Conservation (phyloP, 2,113 vertebrate species). For the Platichthys flesus region DNA sequence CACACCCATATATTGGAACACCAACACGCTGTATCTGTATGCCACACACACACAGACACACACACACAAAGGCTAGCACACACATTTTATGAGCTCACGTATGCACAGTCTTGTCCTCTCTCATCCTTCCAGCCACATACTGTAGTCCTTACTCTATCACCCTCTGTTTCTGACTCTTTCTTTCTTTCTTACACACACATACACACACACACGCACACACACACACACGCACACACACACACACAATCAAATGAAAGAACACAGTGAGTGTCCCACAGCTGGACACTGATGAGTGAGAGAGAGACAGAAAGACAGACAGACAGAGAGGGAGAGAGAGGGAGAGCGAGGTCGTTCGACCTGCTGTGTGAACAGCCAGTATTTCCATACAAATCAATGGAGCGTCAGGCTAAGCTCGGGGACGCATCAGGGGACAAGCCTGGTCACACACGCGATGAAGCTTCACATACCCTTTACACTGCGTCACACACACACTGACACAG, state of each 20-base stretch:
- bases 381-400: constrained; percentile 81
- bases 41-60: neutral
- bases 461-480: constrained; percentile 51
- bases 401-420: constrained; percentile 66
- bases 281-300: constrained; percentile 67
- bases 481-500: constrained; percentile 11
- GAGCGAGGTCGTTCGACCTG: constrained; percentile 51
- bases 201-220: constrained; percentile 25
- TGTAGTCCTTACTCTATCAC: constrained; percentile 3
- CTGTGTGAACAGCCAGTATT: constrained; percentile 78
- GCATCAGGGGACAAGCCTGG: constrained; percentile 62
- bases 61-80: neutral
- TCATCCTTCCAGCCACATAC: constrained; percentile 15
- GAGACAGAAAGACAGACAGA: constrained; percentile 17
- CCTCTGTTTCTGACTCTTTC: neutral
- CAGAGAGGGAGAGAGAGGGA: constrained; percentile 44
- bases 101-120: neutral
- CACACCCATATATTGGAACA: constrained; percentile 49
- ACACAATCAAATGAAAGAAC: constrained; percentile 61
- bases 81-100: constrained; percentile 22
- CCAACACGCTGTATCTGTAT: constrained; percentile 31
- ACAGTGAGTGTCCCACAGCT: constrained; percentile 63
- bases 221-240: constrained; percentile 38
- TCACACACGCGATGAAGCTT: constrained; percentile 55
- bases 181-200: constrained; percentile 13